Conservation (phyloP, 2,113 vertebrate genomes). For the Enhydra lutris region DNA sequence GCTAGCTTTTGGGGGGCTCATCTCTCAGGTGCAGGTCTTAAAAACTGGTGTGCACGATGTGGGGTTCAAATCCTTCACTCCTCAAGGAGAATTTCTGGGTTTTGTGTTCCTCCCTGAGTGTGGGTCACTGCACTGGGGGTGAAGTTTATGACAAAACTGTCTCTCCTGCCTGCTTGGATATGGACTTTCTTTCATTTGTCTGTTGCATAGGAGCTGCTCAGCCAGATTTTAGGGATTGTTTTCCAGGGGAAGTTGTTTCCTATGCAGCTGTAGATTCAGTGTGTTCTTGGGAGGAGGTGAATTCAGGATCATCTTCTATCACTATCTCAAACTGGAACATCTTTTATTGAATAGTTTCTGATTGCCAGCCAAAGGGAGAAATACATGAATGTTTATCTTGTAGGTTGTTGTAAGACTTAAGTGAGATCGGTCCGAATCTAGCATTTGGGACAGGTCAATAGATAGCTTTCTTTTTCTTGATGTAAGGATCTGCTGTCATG, state of each 20-base stretch:
- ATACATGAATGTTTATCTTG: neutral
- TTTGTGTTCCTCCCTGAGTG: neutral
- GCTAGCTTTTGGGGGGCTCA: neutral
- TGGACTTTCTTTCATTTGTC: neutral
- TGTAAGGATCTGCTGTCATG: neutral
- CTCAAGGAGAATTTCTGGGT: neutral
- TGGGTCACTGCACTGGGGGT: neutral
- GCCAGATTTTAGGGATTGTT: neutral
- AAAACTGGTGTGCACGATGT: neutral
- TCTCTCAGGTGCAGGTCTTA: neutral
- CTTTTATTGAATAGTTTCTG: neutral
- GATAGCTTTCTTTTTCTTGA: neutral
- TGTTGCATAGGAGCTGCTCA: neutral
- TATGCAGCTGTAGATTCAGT: neutral
- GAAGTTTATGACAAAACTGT: neutral
- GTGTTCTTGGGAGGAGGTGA: neutral
- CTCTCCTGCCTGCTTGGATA: neutral
- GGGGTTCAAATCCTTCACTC: neutral
- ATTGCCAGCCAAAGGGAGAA: neutral
- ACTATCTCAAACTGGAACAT: neutral
- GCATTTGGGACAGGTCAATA: neutral
- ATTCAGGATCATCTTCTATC: neutral
- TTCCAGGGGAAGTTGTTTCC: neutral
- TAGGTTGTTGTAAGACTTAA: neutral
- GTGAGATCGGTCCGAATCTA: neutral